Base-by-base conservation (phyloP, 2,888 invertebrate species). In the Drosophila stalkeri region DNA sequence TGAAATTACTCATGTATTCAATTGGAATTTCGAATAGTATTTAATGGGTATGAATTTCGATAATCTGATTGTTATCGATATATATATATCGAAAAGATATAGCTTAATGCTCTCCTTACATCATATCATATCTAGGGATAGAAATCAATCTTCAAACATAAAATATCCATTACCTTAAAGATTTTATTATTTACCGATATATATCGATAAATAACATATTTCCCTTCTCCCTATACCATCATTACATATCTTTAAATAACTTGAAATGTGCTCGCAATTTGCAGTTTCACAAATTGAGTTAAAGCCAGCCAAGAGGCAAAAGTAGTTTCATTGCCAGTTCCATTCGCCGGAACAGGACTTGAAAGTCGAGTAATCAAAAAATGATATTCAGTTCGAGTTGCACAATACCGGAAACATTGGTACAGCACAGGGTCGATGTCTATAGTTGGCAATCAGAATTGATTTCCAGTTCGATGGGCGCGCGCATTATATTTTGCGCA, bases 371-470 rank as follows among this genome's bases (percentile, higher is more conserved):
- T 55, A 66, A 66, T 66, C 66, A 64, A 39, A 52, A 37, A 64
- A 51, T 33, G 54, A 23, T 39, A 52, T 64, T 66, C 39, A 46
- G 44, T 9, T 44, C n/a, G 27, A 33, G 52, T 39, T 20, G n/a
- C 60, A 11, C 27, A 18, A 18, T 18, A 20, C 60, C 47, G 47
- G 47, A 39, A 47, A 14, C 60, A 39, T 39, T 18, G 37, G 18
- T 12, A 23, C 7, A 16, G n/a, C 47, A 16, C 37, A 27, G 23
- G 43, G 41, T 20, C 41, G 39, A 33, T 35, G 52, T 41, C 16
- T 51, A 60, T 64, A 61, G 65, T 74, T 61, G 27, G 75, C 75
- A 77, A 77, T 77, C 79, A 77, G 66, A 77, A 75, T 78, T 71
- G 78, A 66, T 75, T 77, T 77, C 75, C 77, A 75, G 65, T 66